phyloP scores from a whole-genome alignment of 2,113 vertebrate species.

The Dasypus novemcinctus region DNA sequence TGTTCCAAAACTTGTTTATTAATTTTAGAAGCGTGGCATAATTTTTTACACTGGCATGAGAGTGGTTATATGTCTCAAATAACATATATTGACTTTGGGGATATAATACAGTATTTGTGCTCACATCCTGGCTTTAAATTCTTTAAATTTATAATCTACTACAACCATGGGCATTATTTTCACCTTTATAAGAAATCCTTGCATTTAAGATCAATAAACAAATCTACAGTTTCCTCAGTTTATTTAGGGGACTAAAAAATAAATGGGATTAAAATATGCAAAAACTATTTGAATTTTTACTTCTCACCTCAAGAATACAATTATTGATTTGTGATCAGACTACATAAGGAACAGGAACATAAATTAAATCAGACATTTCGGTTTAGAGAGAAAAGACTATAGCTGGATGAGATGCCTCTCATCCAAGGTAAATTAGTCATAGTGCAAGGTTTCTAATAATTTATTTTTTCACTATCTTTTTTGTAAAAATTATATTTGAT shows the following conservation, averaged over 20 bases:
- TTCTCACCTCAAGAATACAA: slow-evolving; percentile 3
- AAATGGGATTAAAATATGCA: slow-evolving; percentile 25
- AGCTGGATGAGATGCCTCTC: background rate
- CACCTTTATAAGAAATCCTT: background rate
- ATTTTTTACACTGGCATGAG: background rate
- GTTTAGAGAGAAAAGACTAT: background rate
- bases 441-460: background rate
- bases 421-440: background rate
- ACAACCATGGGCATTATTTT: background rate
- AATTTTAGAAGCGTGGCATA: background rate
- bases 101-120: background rate
- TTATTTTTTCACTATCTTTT: background rate
- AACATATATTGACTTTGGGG: background rate
- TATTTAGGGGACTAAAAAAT: background rate
- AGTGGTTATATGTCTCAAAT: background rate
- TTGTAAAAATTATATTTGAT: background rate
- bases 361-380: background rate
- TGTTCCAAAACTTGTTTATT: background rate
- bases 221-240: background rate
- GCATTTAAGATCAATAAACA: slow-evolving; percentile 12
- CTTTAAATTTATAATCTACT: background rate
- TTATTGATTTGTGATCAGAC: slow-evolving; percentile 3
- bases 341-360: background rate
- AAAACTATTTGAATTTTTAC: slow-evolving; percentile 35
- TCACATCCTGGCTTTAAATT: background rate